Base-by-base conservation (phyloP, 2,888 invertebrate species). In the Ischnus inquisitorius region DNA sequence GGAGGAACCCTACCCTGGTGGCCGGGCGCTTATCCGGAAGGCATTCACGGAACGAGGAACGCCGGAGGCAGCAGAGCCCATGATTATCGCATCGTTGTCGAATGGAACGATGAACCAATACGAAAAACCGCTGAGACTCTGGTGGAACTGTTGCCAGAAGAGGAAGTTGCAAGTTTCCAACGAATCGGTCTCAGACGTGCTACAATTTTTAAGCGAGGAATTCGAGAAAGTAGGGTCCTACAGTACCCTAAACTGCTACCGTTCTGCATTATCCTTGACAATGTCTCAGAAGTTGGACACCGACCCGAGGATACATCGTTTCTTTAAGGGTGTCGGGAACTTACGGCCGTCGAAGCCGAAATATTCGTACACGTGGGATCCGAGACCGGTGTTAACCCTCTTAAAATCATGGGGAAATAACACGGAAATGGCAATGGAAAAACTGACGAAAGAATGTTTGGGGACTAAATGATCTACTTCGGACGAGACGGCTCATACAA, bases 21-120 rank as follows among this genome's bases (percentile, higher is more conserved):
- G 90, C 86, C 77, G 89, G 87, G 65, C 79, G 68, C 62, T 88
- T 89, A 85, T 90, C 89, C 6, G 84, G 65, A 41, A 86, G 51
- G 87, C 87, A 1, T 88, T 87, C 19, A 39, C 39, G 28, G 43
- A 43, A 79, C 75, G 79, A 76, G 79, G 71, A 41, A 76, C 85
- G 25, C 87, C 89, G n/a, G 51, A 51, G 51, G 16, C 16, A 8
- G 16, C 51, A 8, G 3, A 12, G 12, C n/a, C 48, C 3, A 48
- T 48, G 12, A 48, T 48, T 12, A 5, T 48, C 14, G 48, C 14
- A n/a, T 48, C 48, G 48, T 48, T 6, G n/a, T 48, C 48, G 10
- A 3, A n/a, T 3, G n/a, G 1, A 3, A 48, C 48, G 6, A 5
- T 5, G 3, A 48, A 48, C 10, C 48, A 48, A 10, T 48, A 48